Evolutionary conservation across 2,797 vertebrate genomes (phyloP), one percentile per base, ranked within the genome.

Genomic region (Esox lucius): DNA sequence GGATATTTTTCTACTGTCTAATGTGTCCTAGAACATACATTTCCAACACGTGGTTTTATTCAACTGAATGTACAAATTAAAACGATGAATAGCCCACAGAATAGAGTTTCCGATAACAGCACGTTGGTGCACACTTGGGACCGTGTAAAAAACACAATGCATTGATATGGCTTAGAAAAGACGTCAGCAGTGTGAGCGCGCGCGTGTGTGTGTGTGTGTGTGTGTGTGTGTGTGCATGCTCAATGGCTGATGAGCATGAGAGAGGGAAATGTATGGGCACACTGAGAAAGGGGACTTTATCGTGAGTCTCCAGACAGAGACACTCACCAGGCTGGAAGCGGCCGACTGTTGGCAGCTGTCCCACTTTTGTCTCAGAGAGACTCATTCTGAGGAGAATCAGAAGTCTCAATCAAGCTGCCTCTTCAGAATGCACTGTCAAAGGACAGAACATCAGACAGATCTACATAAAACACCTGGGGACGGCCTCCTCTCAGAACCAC

Each of bases 391-490:
- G 76, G 80, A 72, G 82, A 81, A 76, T 78, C 76, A 28, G 33
- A 80, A 80, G 82, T 82, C 82, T 85, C 83, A 78, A 79, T 89
- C 85, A 83, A 66, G 76, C 80, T 77, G 80, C 84, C 7, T n/a
- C 73, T 65, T 71, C 48, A 39, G 48, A 31, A 69, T 62, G 67
- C 76, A 2, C 39, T 15, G 81, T 78, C 81, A 59, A 65, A 80
- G 78, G 73, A 78, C 72, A 74, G 16, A 51, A 71, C 67, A 56
- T 1, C 17, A 83, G 77, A 80, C 76, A 69, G 78, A 88, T 88
- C 86, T 86, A 53, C 85, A 88, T 78, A 76, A 82, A 85, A 79
- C 86, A 87, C 85, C 85, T 81, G 86, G 86, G 84, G 83, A 83
- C 78, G 33, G 75, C 69, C 70, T 9, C 77, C 77, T 70, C 61